Conservation (phyloP, 2,113 vertebrate genomes). For the Scopus umbretta region DNA sequence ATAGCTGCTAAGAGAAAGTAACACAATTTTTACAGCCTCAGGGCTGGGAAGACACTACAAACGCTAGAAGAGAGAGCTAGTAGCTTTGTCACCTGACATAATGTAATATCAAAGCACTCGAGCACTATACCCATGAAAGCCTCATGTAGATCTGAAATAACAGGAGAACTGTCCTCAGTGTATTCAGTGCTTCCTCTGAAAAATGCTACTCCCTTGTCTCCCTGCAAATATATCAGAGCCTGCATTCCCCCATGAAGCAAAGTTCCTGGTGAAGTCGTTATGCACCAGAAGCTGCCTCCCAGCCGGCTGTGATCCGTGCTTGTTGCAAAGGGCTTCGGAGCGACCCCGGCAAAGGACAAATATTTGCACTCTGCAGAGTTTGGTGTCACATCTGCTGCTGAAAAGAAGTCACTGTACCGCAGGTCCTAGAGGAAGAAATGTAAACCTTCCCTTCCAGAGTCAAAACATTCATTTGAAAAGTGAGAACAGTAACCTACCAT, state of each 20-base stretch:
- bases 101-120: neutral
- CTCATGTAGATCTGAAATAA: neutral
- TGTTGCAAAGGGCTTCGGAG: neutral
- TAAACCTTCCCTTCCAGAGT: neutral
- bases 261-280: rapidly evolving
- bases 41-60: neutral
- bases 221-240: neutral
- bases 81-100: neutral
- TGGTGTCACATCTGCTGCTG: neutral
- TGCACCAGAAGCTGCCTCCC: neutral
- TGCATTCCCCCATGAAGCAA: neutral
- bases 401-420: neutral
- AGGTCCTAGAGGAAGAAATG: neutral
- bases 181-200: neutral
- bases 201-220: neutral
- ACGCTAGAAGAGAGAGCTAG: rapidly evolving
- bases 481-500: neutral
- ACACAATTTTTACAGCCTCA: neutral
- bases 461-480: neutral
- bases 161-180: neutral
- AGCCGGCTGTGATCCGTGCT: rapidly evolving
- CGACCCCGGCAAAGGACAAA: rapidly evolving
- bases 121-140: neutral
- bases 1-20: neutral
- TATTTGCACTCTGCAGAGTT: neutral